phyloP scores from a whole-genome alignment of 2,113 vertebrate genomes.

The Ameiurus melas region DNA sequence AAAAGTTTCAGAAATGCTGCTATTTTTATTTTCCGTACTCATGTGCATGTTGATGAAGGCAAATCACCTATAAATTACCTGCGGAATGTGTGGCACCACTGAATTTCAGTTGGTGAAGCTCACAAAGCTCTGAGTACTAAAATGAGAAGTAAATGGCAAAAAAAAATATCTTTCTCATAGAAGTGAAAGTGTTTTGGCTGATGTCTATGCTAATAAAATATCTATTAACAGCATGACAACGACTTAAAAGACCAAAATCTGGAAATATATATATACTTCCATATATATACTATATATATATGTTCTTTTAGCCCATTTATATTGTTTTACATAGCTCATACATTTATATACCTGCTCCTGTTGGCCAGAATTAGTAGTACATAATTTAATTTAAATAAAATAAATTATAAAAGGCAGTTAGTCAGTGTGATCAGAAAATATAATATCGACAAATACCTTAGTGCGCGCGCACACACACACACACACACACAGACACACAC shows the following conservation, averaged over 20 bases:
- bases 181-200: not conserved
- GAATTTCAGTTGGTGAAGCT: no score
- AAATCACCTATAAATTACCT: not conserved
- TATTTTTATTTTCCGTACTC: no score
- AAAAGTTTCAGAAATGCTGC: no score
- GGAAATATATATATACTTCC: not conserved
- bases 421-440: not conserved
- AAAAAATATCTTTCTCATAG: no score
- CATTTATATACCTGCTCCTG: not conserved
- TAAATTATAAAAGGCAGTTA: not conserved
- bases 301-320: not conserved
- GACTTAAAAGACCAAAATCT: not conserved
- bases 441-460: not conserved
- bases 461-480: not conserved
- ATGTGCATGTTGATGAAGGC: no score
- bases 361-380: not conserved
- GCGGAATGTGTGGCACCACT: not conserved
- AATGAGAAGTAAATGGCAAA: no score
- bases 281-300: no score
- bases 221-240: no score
- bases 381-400: not conserved
- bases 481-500: not conserved
- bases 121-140: no score
- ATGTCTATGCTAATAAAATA: no score
- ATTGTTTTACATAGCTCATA: not conserved